Percentiles rank a stretch among this genome's conserved stretches.
phyloP scores from a whole-genome alignment of 2,113 vertebrate genomes.

The Dinomys branickii region DNA sequence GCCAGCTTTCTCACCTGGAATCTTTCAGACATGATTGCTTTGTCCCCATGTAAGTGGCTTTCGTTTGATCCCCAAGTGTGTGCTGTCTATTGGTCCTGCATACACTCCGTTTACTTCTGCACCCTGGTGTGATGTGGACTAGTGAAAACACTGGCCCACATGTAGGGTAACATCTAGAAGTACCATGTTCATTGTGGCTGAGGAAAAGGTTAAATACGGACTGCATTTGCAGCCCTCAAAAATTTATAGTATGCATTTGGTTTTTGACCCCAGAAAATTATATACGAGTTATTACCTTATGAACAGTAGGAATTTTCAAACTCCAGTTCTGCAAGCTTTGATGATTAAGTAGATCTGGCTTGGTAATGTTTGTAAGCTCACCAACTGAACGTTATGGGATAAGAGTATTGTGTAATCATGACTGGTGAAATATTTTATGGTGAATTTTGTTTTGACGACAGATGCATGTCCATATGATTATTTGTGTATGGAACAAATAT shows the following conservation, averaged over 20 bases:
- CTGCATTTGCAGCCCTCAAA: neutral
- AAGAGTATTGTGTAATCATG: neutral
- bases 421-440: neutral
- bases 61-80: neutral
- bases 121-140: neutral
- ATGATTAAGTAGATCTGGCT: neutral
- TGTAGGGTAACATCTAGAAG: neutral
- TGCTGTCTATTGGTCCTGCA: neutral
- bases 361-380: neutral
- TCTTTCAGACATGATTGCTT: neutral
- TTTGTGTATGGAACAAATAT: neutral
- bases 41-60: neutral
- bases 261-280: slow-evolving; percentile 41
- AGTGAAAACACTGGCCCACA: neutral
- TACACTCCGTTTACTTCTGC: neutral
- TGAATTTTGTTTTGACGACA: neutral
- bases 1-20: neutral
- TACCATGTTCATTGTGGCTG: neutral
- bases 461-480: neutral
- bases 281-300: neutral
- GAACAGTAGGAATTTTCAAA: slow-evolving; percentile 17
- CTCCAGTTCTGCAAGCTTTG: neutral
- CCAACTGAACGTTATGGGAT: neutral
- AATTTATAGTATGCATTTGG: neutral
- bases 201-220: neutral